Percentiles rank a stretch among this genome's conserved stretches.
Conservation (phyloP, 2,113 vertebrate species). For the Todiramphus chloris region DNA sequence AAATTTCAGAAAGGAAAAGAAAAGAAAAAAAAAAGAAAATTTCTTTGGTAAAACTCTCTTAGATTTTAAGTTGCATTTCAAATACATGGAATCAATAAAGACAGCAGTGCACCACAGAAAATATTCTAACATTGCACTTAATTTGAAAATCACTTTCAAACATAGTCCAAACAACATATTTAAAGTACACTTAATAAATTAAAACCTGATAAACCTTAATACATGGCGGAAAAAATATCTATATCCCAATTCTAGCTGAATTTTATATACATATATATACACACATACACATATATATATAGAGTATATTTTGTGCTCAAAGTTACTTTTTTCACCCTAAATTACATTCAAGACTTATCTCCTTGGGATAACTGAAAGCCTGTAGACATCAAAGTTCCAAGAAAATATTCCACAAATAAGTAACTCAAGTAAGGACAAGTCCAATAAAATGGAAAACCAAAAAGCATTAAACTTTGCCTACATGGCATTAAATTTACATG, state of each 20-base stretch:
- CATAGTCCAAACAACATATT: not conserved
- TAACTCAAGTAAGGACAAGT: not conserved
- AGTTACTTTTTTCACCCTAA: not conserved
- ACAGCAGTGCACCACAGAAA: not conserved
- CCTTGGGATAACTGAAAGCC: not conserved
- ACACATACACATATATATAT: not conserved
- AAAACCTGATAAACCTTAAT: not conserved
- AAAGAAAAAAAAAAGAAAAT: not conserved
- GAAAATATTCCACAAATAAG: not conserved
- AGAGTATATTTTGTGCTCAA: not conserved
- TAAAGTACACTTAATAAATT: not conserved
- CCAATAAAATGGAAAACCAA: not conserved
- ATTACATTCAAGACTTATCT: not conserved
- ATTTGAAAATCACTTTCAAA: not conserved
- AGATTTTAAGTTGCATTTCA: not conserved
- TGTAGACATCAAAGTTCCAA: not conserved
- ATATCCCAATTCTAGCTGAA: not conserved
- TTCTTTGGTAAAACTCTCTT: not conserved
- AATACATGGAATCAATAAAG: not conserved
- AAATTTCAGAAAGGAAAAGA: not conserved
- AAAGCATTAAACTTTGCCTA: not conserved
- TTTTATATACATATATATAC: not conserved
- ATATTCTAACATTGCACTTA: not conserved
- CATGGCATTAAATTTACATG: not conserved
- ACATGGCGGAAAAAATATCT: not conserved